Evolutionary conservation across 2,888 invertebrate genomes (phyloP), one percentile per base, ranked within the genome.

Genomic region (Drosophila tanythrix): DNA sequence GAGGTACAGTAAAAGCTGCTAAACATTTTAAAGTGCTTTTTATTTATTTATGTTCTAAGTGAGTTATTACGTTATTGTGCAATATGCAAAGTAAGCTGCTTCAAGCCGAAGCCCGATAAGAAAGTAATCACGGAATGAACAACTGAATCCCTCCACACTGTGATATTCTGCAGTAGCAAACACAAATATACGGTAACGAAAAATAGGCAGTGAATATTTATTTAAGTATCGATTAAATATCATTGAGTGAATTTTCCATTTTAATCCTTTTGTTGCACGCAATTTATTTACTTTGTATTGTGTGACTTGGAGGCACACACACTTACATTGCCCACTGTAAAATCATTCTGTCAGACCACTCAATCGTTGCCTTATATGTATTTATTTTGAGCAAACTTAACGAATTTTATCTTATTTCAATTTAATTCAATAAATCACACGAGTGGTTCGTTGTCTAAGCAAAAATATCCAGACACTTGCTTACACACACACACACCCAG

Each of bases 401-500:
- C 57, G 57, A 66, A 63, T 76, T 74, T 73, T 61, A 70, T 58
- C 60, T 57, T 57, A 57, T 64, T 63, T 65, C 71, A 67, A 71
- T 84, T 74, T 74, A 72, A 85, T 76, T 79, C 81, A 81, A 83
- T 83, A 83, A 83, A 83, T 83, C 83, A 86, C 79, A 70, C 74
- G 65, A 68, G 67, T 72, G 58, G 59, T 38, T 65, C 74, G 59
- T 74, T 78, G 76, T 72, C 78, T 57, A 65, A 74, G 60, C 65
- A 55, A 62, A 65, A 72, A 65, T 59, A 59, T 52, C 59, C 73
- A 78, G 69, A 73, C 76, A 64, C 61, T 65, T 56, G 56, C 33
- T 38, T 21, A 69, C 60, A 64, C 51, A 59, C 35, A 67, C 15
- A 50, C 48, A 58, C 35, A 57, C 48, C 59, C 46, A 52, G 8